These are phyloP conservation scores for Oryzias dopingdopingensis DNA, from an alignment of 2,797 vertebrate species.

Conservation along the genomic window DNA sequence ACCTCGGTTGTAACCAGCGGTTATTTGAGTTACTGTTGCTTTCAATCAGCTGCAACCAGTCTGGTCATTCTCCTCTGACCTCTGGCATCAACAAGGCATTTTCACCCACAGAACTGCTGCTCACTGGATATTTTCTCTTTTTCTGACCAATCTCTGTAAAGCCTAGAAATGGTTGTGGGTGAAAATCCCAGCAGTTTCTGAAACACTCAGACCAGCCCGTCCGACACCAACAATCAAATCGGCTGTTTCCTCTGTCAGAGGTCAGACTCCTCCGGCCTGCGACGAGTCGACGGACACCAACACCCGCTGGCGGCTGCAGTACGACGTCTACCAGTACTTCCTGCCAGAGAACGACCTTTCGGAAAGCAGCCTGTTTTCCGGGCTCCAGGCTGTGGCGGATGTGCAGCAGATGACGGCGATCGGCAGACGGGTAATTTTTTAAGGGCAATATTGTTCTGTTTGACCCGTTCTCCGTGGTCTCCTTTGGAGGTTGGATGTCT, in stretches of 20 bases:
- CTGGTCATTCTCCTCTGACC: constrained; percentile 18
- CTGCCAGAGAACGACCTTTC: constrained; percentile 86
- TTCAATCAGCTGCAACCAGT: too few species aligned
- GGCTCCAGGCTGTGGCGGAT: constrained; percentile 79
- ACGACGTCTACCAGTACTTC: constrained; percentile 92
- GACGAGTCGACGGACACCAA: constrained; percentile 58
- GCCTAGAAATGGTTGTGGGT: too few species aligned
- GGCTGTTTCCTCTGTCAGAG: constrained; percentile 67
- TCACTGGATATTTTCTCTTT: too few species aligned
- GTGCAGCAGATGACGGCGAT: constrained; percentile 69
- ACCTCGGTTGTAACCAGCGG: too few species aligned
- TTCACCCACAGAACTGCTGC: neutral
- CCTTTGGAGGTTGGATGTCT: neutral
- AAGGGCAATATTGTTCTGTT: too few species aligned
- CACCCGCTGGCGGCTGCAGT: constrained; percentile 84
- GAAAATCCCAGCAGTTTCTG: too few species aligned
- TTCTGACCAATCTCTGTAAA: too few species aligned
- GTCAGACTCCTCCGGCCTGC: constrained; percentile 71
- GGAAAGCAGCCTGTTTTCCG: constrained; percentile 74
- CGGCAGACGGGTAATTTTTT: constrained; percentile 75
- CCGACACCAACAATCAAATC: too few species aligned
- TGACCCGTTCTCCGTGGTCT: neutral
- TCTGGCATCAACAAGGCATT: constrained; percentile 51
- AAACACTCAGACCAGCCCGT: too few species aligned
- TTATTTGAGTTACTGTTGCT: too few species aligned